Conservation (phyloP, 2,113 vertebrate genomes). For the Rhinoderma darwinii region DNA sequence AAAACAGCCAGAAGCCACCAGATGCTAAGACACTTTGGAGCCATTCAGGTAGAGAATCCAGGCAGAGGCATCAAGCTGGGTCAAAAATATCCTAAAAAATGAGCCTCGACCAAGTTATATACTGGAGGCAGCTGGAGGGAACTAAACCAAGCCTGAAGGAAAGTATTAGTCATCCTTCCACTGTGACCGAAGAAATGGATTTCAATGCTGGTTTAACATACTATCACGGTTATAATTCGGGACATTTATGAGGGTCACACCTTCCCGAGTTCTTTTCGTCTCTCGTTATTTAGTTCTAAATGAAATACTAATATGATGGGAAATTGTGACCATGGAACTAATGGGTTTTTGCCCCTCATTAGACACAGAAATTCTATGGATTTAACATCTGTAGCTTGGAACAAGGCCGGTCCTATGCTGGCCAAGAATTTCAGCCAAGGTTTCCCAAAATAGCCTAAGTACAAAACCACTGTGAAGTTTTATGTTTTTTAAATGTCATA, state of each 20-base stretch:
- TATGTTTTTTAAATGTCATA: not conserved
- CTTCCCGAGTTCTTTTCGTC: conserved; percentile 57
- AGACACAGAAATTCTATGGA: conserved; percentile 72
- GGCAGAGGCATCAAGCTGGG: conserved; percentile 58
- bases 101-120: conserved; percentile 71
- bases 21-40: conserved; percentile 65
- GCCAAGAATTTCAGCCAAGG: conserved; percentile 72
- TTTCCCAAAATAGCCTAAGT: conserved; percentile 63
- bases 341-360: conserved; percentile 69
- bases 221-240: conserved; percentile 71
- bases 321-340: conserved; percentile 74
- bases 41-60: conserved; percentile 66
- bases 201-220: conserved; percentile 68
- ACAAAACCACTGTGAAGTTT: not conserved
- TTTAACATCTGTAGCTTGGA: conserved; percentile 71
- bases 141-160: conserved; percentile 73
- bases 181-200: conserved; percentile 72
- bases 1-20: conserved; percentile 79
- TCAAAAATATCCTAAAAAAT: not conserved
- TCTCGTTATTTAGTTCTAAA: not conserved
- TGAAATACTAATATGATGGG: conserved; percentile 63
- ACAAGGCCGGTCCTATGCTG: conserved; percentile 65
- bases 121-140: conserved; percentile 72
- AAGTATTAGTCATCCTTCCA: conserved; percentile 77
- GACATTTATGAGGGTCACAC: conserved; percentile 73